A percentile compares a stretch with the other conserved stretches of the same genome.
Evolutionary conservation across 2,113 vertebrate species (phyloP).

Genomic region (Alosa alosa): DNA sequence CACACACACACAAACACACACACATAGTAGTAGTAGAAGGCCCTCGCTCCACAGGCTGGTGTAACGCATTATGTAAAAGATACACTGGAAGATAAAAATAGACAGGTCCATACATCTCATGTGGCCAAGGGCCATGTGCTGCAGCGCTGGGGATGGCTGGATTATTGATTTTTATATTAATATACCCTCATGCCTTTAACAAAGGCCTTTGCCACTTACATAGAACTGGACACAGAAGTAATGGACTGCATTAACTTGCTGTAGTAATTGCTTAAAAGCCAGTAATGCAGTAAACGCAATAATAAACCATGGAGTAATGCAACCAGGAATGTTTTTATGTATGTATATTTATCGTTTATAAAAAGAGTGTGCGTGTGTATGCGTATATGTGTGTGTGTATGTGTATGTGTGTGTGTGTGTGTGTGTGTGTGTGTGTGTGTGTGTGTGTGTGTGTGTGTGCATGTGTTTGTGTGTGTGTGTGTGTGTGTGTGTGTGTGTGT

Average conservation of each 20-base stretch:
- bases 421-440: constrained; percentile 16
- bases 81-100: constrained; percentile 39
- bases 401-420: neutral
- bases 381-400: neutral
- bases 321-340: neutral
- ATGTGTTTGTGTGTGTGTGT: constrained; percentile 15
- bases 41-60: neutral
- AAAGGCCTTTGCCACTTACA: constrained; percentile 48
- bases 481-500: neutral
- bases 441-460: constrained; percentile 4
- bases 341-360: neutral
- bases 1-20: constrained; percentile 29
- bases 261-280: neutral
- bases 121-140: constrained; percentile 54
- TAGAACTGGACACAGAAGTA: neutral
- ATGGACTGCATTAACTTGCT: constrained; percentile 28
- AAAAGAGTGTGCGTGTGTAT: constrained; percentile 22
- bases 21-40: constrained; percentile 11
- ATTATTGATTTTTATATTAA: constrained; percentile 55
- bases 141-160: constrained; percentile 53
- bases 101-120: constrained; percentile 27
- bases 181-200: constrained; percentile 43
- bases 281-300: neutral
- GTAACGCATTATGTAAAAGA: neutral
- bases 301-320: neutral